A percentile compares a stretch with the other conserved stretches of the same genome.
Evolutionary conservation across 2,113 vertebrate species (phyloP).

Genomic region (Xenopus laevis): DNA sequence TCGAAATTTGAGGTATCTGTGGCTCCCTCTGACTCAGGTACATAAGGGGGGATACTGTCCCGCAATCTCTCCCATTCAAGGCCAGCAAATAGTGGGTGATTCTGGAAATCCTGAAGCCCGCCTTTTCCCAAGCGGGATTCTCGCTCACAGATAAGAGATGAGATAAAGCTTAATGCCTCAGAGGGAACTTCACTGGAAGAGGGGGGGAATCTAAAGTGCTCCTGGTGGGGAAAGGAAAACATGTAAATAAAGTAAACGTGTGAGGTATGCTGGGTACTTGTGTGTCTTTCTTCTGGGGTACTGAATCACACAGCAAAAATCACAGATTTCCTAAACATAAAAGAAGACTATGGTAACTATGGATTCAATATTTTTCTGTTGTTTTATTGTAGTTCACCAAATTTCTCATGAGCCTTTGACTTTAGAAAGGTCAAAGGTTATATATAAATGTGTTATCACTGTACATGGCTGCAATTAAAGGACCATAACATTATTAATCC

Average conservation of each 20-base stretch:
- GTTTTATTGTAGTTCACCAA: too few species aligned
- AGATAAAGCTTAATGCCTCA: slow-evolving; percentile 67
- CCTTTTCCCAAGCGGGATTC: slow-evolving; percentile 66
- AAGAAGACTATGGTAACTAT: too few species aligned
- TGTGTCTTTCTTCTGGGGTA: too few species aligned
- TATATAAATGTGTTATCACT: too few species aligned
- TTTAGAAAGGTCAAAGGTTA: too few species aligned
- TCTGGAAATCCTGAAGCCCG: slow-evolving; percentile 69
- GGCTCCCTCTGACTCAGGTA: slow-evolving; percentile 71
- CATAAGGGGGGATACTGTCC: slow-evolving; percentile 66
- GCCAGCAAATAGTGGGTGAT: slow-evolving; percentile 72
- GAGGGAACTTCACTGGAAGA: slow-evolving; percentile 60
- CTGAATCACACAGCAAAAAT: too few species aligned
- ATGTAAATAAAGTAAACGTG: neutral
- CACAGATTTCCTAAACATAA: too few species aligned
- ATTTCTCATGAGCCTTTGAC: too few species aligned
- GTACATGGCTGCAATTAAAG: too few species aligned
- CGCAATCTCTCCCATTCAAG: slow-evolving; percentile 73
- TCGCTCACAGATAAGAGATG: slow-evolving; percentile 69
- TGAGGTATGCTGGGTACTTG: too few species aligned
- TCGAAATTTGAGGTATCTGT: slow-evolving; percentile 86
- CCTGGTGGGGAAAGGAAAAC: slow-evolving; percentile 53
- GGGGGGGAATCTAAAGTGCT: slow-evolving; percentile 71
- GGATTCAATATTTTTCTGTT: too few species aligned
- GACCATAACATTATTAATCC: neutral